phyloP scores from a whole-genome alignment of 2,888 invertebrate species.

The Ptycholaimellus sp. region DNA sequence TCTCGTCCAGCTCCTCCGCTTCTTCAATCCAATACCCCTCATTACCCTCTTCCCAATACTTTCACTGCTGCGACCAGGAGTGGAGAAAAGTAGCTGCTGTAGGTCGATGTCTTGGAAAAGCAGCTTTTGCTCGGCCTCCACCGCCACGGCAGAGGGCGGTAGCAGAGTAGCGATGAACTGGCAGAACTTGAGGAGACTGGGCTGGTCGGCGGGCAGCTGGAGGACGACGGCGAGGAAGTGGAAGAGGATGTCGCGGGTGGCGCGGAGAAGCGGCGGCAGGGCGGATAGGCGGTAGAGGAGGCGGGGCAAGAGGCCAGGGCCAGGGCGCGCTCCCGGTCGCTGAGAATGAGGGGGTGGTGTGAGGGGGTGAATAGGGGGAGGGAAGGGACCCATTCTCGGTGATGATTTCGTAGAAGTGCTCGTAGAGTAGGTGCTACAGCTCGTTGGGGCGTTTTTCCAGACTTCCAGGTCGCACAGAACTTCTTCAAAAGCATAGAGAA shows the following conservation, averaged over 20 bases:
- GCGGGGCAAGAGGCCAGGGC: conserved; percentile 55
- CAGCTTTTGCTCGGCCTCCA: conserved; percentile 8
- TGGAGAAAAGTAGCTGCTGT: conserved; percentile 4
- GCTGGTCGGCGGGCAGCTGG: conserved; percentile 29
- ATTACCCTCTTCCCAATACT: no score
- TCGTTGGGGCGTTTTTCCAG: conserved; percentile 84
- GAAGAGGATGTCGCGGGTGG: conserved; percentile 56
- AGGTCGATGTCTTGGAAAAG: conserved; percentile 12
- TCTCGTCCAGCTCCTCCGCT: conserved; percentile 7
- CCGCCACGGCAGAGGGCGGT: conserved; percentile 32
- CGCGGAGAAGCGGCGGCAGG: conserved; percentile 43
- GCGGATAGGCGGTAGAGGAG: conserved; percentile 48
- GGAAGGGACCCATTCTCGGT: conserved; percentile 40
- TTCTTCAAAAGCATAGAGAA: conserved; percentile 63
- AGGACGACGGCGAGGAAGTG: conserved; percentile 55
- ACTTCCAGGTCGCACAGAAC: conserved; percentile 42
- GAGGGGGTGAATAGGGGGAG: not conserved
- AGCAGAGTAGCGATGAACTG: conserved; percentile 77
- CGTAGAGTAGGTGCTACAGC: conserved; percentile 65
- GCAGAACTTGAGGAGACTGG: conserved; percentile 40
- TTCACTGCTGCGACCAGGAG: conserved; percentile 1
- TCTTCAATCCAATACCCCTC: not conserved
- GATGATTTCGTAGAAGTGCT: conserved; percentile 74
- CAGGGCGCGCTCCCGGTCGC: conserved; percentile 30
- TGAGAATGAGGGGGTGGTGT: conserved; percentile 14